Conservation (phyloP, 2,888 invertebrate species). For the Galerucella pusilla region DNA sequence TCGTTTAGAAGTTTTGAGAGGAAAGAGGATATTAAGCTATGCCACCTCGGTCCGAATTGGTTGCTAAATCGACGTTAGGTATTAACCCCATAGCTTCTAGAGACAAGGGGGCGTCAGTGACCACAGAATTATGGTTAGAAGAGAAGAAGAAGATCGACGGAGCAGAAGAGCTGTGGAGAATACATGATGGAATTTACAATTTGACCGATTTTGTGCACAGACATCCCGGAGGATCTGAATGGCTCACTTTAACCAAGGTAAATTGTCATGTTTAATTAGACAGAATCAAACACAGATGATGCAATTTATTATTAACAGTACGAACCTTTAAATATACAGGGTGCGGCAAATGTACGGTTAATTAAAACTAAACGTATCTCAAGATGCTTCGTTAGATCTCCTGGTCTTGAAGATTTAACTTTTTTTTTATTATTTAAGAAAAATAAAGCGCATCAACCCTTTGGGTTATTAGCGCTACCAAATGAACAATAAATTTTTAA, state of each 20-base stretch:
- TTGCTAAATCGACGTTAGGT: conserved; percentile 50
- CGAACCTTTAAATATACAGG: too few relatives aligned
- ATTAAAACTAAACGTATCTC: too few relatives aligned
- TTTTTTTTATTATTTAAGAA: too few relatives aligned
- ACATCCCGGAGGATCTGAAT: conserved; percentile 89
- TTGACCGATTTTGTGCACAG: conserved; percentile 79
- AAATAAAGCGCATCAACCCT: too few relatives aligned
- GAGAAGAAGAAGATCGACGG: conserved; percentile 76
- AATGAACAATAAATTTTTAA: too few relatives aligned
- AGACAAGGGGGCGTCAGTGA: conserved; percentile 41
- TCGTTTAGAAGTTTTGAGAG: neutral
- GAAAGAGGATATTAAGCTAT: conserved; percentile 10
- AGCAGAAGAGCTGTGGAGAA: conserved; percentile 81
- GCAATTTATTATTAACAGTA: too few relatives aligned
- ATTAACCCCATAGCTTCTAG: conserved; percentile 51
- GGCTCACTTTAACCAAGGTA: conserved; percentile 77
- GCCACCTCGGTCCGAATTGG: conserved; percentile 35
- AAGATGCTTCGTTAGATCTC: too few relatives aligned
- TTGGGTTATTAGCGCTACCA: too few relatives aligned
- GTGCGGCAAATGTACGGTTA: too few relatives aligned
- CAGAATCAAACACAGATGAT: too few relatives aligned
- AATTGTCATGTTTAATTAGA: neutral
- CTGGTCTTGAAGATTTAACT: too few relatives aligned
- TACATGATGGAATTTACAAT: conserved; percentile 84
- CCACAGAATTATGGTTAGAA: conserved; percentile 68